Conservation (phyloP, 2,113 vertebrate genomes). For the Hippopotamus amphibius region DNA sequence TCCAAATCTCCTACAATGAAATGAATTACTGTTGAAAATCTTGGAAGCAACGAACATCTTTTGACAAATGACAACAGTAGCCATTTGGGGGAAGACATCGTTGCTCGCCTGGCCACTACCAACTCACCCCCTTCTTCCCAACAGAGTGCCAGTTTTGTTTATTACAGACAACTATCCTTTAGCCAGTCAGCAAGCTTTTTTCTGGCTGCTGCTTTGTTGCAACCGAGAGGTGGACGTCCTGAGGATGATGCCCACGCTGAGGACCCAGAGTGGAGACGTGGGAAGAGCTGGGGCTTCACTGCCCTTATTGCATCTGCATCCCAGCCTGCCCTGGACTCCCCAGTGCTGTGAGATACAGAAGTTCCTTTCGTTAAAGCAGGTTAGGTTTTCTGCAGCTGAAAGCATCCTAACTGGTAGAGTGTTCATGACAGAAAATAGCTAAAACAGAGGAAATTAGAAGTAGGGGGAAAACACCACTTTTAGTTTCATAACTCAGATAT, state of each 20-base stretch:
- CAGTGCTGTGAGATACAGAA: neutral
- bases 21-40: slow-evolving; percentile 21
- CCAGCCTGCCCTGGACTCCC: neutral
- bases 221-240: neutral
- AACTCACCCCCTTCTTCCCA: neutral
- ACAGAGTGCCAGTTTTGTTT: neutral
- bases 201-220: neutral
- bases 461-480: neutral
- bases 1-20: neutral
- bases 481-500: neutral
- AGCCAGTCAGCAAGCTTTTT: neutral
- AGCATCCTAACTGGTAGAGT: neutral
- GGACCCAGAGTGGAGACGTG: neutral
- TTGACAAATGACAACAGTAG: neutral
- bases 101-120: neutral
- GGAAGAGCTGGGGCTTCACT: neutral
- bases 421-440: neutral
- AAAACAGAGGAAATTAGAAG: neutral
- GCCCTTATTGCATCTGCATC: too few species aligned
- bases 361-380: neutral
- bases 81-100: neutral
- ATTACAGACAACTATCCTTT: neutral
- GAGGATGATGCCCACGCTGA: neutral
- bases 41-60: neutral
- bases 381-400: neutral